phyloP scores from a whole-genome alignment of 2,888 invertebrate species.

The Andricus curvator region DNA sequence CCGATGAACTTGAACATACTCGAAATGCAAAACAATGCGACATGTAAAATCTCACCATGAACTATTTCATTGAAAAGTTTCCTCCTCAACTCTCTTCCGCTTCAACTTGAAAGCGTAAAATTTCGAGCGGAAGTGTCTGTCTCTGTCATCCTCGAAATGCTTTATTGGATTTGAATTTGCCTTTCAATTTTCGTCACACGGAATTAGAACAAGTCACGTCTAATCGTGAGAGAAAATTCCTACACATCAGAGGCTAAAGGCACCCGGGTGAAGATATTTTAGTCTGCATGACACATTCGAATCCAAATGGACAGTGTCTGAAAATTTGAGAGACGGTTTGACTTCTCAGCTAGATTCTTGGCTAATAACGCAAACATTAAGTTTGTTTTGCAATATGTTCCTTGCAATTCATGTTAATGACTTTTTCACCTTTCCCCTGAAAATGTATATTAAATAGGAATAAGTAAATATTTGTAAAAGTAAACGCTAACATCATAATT shows the following conservation, averaged over 20 bases:
- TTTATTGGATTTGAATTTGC: constrained; percentile 12
- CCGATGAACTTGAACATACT: not conserved
- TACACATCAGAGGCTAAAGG: constrained; percentile 46
- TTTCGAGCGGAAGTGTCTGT: not conserved
- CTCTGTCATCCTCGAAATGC: not conserved
- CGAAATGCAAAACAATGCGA: constrained; percentile 7
- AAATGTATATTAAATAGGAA: not conserved
- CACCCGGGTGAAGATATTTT: constrained; percentile 64
- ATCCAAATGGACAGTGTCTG: constrained; percentile 57
- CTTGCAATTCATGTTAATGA: not conserved
- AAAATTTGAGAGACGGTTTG: constrained; percentile 61
- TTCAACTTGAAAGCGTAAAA: not conserved
- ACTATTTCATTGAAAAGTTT: constrained; percentile 9
- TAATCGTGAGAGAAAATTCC: constrained; percentile 17
- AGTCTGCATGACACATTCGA: constrained; percentile 63
- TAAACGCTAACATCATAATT: too few species aligned
- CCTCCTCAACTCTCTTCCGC: not conserved
- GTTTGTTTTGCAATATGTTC: constrained; percentile 4
- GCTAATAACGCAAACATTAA: constrained; percentile 37
- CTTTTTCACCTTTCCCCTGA: not conserved
- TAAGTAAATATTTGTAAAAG: not conserved
- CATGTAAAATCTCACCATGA: constrained; percentile 12
- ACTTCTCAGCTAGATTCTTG: constrained; percentile 53
- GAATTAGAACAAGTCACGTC: not conserved
- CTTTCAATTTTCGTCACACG: not conserved